Conservation (phyloP, 2,113 vertebrate species). For the Entosphenus tridentatus region DNA sequence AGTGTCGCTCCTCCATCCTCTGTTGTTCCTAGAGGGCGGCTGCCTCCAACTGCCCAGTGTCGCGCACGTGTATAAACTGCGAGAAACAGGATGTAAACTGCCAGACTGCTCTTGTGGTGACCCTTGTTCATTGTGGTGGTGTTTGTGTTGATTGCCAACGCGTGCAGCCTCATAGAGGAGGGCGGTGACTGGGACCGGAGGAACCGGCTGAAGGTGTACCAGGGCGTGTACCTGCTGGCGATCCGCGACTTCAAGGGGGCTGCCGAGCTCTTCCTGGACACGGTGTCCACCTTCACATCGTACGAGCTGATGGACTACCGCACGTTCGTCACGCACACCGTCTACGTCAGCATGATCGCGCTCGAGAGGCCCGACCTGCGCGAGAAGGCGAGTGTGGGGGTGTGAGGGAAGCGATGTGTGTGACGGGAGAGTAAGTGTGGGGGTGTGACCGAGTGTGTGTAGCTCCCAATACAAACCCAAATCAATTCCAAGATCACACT, state of each 20-base stretch:
- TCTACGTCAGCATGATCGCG: conserved; percentile 96
- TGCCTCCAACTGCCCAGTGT: no score
- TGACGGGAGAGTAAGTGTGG: no score
- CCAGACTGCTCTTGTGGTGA: no score
- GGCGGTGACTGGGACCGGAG: conserved; percentile 94
- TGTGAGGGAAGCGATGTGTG: no score
- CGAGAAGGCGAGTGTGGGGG: conserved; percentile 48
- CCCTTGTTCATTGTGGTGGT: no score
- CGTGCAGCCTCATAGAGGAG: conserved; percentile 71
- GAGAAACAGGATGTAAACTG: no score
- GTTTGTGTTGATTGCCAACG: neutral
- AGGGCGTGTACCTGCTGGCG: conserved; percentile 86
- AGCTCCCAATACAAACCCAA: no score
- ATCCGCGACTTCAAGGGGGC: conserved; percentile 92
- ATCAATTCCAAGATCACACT: neutral
- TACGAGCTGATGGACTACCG: conserved; percentile 99
- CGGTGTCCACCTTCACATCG: conserved; percentile 91
- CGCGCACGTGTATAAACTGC: no score
- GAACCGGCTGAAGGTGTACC: conserved; percentile 89
- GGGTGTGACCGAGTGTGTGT: no score
- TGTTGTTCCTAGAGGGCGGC: no score
- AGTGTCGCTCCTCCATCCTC: no score
- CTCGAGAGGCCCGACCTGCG: conserved; percentile 80
- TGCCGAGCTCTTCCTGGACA: conserved; percentile 87
- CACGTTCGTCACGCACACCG: conserved; percentile 88